A percentile compares a stretch with the other conserved stretches of the same genome.
These are phyloP conservation scores for Acanthurus leucopareius DNA, from an alignment of 2,797 vertebrate species.

Conservation along the genomic window DNA sequence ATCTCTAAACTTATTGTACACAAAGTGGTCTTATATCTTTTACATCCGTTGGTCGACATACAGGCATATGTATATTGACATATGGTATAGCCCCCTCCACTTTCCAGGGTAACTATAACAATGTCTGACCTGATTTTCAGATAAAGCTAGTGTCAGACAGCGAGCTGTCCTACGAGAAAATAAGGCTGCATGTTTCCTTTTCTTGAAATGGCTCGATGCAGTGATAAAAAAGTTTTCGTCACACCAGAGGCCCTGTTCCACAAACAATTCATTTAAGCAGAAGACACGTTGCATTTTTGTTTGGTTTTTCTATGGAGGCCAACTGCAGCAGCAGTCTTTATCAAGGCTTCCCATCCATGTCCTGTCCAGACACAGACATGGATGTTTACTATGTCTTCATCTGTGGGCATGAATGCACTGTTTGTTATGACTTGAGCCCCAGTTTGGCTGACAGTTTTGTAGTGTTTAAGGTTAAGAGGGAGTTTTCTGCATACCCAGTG, in stretches of 20 bases:
- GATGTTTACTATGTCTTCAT: constrained; percentile 72
- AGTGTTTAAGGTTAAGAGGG: constrained; percentile 57
- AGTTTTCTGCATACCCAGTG: constrained; percentile 70
- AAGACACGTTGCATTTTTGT: constrained; percentile 14
- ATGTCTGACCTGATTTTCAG: constrained; percentile 81
- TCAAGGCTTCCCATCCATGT: constrained; percentile 49
- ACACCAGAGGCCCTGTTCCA: not conserved
- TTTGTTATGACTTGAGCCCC: constrained; percentile 72
- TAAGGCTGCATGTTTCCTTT: constrained; percentile 18
- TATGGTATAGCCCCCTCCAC: constrained; percentile 75
- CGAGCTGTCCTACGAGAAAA: constrained; percentile 37
- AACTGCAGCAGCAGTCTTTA: constrained; percentile 33
- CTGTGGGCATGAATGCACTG: constrained; percentile 72
- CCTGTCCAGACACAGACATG: constrained; percentile 33
- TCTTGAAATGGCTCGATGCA: constrained; percentile 28
- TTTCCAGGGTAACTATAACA: constrained; percentile 67
- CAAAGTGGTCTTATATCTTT: not conserved
- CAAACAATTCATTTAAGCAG: constrained; percentile 12
- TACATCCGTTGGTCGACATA: not conserved
- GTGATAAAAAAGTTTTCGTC: constrained; percentile 38
- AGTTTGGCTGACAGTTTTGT: constrained; percentile 38
- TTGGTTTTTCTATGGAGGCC: constrained; percentile 2
- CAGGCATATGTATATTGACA: constrained; percentile 66
- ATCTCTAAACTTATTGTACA: constrained; percentile 4
- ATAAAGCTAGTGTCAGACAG: constrained; percentile 62